phyloP scores from a whole-genome alignment of 2,888 invertebrate species.

The Agrochola lychnidis region DNA sequence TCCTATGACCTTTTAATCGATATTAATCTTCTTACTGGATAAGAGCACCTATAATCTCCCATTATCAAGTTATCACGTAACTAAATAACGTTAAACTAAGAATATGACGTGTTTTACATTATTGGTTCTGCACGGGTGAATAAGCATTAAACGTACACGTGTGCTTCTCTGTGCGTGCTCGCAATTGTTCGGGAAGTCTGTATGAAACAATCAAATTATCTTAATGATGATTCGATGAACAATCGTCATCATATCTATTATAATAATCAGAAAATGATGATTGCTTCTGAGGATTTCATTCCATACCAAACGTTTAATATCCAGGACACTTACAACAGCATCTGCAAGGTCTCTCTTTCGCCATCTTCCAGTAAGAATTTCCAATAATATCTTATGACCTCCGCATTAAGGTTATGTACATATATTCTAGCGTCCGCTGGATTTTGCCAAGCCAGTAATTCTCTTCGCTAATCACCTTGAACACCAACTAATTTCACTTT shows the following conservation, averaged over 20 bases:
- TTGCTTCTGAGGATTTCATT: constrained; percentile 14
- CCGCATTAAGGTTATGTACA: constrained; percentile 41
- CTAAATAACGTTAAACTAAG: background rate
- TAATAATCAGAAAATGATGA: constrained; percentile 11
- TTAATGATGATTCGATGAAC: constrained; percentile 24
- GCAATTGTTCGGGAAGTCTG: constrained; percentile 17
- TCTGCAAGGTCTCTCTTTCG: constrained; percentile 32
- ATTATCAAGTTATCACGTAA: constrained; percentile 18
- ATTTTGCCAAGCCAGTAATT: constrained; percentile 20
- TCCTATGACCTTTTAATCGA: background rate
- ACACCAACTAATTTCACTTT: constrained; percentile 26
- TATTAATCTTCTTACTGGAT: background rate
- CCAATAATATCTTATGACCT: constrained; percentile 32
- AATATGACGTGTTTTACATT: constrained; percentile 15
- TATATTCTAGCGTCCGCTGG: constrained; percentile 4
- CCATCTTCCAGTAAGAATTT: constrained; percentile 15
- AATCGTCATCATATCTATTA: constrained; percentile 14
- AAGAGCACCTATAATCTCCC: background rate
- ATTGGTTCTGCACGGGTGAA: constrained; percentile 19
- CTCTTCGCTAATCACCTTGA: constrained; percentile 38
- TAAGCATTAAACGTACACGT: constrained; percentile 13
- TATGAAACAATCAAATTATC: constrained; percentile 16
- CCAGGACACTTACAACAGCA: constrained; percentile 44
- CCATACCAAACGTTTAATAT: constrained; percentile 15
- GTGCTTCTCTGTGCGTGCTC: background rate